These are phyloP conservation scores for Ennomos quercinarius DNA, from an alignment of 2,888 invertebrate species.

Conservation along the genomic window DNA sequence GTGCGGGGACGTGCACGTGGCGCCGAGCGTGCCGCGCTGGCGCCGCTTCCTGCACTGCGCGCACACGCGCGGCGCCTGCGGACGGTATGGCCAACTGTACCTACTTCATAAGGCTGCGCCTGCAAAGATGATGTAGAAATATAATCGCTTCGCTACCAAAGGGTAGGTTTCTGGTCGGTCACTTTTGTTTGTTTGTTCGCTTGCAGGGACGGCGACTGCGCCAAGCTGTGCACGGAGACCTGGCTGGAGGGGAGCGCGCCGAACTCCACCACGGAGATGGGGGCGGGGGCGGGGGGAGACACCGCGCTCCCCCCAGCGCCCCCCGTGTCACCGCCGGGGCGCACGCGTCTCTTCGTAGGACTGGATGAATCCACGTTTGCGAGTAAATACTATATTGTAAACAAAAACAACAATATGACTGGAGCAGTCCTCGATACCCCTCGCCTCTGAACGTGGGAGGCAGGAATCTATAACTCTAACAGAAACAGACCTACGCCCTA, in stretches of 20 bases:
- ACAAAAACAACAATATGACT: no score
- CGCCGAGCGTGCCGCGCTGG: conserved; percentile 60
- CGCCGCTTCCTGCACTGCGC: conserved; percentile 72
- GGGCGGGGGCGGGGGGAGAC: conserved; percentile 8
- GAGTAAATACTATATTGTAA: no score
- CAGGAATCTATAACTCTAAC: no score
- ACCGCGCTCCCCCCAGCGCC: conserved; percentile 21
- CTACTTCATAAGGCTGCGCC: no score
- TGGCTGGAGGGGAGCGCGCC: conserved; percentile 45
- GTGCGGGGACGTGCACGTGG: conserved; percentile 61
- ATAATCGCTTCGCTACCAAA: no score
- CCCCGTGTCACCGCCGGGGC: background rate
- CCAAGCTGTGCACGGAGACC: conserved; percentile 57
- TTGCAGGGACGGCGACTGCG: conserved; percentile 59
- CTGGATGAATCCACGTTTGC: no score
- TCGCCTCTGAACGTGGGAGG: no score
- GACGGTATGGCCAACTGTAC: conserved; percentile 51
- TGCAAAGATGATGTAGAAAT: no score
- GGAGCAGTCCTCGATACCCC: no score
- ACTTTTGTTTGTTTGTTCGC: background rate
- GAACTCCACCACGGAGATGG: background rate
- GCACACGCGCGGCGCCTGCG: conserved; percentile 59
- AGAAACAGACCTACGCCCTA: no score
- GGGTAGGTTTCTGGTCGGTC: no score
- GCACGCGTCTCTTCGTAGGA: no score